phyloP scores from a whole-genome alignment of 2,113 vertebrate genomes.

The Acrocephalus arundinaceus region DNA sequence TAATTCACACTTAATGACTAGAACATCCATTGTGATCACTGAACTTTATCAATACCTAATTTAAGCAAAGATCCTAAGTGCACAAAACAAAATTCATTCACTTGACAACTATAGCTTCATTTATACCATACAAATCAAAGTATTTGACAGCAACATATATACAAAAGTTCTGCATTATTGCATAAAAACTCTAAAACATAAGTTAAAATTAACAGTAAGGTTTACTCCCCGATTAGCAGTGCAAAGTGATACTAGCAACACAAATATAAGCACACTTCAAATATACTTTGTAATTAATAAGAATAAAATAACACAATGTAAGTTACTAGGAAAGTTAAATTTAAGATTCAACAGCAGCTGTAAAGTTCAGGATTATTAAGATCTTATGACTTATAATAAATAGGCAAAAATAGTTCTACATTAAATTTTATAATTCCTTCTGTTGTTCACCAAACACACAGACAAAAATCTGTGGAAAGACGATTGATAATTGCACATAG shows the following conservation, averaged over 20 bases:
- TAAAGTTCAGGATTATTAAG: background rate
- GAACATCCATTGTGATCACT: background rate
- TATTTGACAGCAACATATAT: background rate
- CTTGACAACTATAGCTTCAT: background rate
- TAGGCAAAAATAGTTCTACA: background rate
- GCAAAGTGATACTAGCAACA: background rate
- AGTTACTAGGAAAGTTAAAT: background rate
- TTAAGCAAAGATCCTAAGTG: background rate
- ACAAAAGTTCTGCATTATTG: background rate
- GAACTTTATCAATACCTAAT: background rate
- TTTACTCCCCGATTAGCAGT: background rate
- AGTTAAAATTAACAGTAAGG: background rate
- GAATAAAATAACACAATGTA: background rate
- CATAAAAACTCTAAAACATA: background rate
- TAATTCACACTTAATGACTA: background rate
- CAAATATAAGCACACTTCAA: background rate
- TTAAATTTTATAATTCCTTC: background rate
- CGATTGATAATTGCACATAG: background rate
- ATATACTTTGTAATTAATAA: background rate
- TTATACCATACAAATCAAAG: background rate
- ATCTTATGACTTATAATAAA: background rate
- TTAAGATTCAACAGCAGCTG: background rate
- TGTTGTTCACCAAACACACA: background rate
- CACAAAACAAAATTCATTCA: background rate
- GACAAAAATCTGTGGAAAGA: background rate